Evolutionary conservation across 1,140 invertebrate genomes (phyloP).

Genomic region (Psix sp.): DNA sequence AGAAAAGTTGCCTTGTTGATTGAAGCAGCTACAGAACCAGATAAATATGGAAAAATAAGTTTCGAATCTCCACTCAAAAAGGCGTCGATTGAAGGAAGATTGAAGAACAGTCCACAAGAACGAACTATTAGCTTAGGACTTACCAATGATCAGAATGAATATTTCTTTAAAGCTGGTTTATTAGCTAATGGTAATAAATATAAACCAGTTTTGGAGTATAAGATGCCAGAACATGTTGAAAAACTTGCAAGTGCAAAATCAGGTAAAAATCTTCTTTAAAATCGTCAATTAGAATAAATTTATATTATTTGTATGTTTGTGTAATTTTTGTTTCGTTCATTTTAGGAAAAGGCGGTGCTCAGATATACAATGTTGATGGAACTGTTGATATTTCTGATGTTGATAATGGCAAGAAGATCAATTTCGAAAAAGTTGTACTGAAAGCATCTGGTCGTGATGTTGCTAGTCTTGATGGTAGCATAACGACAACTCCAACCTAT

Average conservation of each 20-base stretch:
- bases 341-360: slow-evolving; percentile 58
- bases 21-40: slow-evolving; percentile 75
- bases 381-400: slow-evolving; percentile 76
- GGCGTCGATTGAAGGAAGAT: slow-evolving; percentile 75
- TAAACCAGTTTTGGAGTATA: slow-evolving; percentile 83
- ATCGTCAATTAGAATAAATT: too few relatives aligned
- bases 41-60: slow-evolving; percentile 77
- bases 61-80: slow-evolving; percentile 81
- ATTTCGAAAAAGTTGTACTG: slow-evolving; percentile 79
- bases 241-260: slow-evolving; percentile 62
- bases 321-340: slow-evolving; percentile 1
- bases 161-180: slow-evolving; percentile 81
- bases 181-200: slow-evolving; percentile 80
- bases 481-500: slow-evolving; percentile 69
- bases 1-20: slow-evolving; percentile 79
- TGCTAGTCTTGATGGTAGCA: slow-evolving; percentile 77
- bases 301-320: slow-evolving; percentile 7
- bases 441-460: slow-evolving; percentile 71
- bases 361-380: slow-evolving; percentile 78
- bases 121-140: slow-evolving; percentile 76
- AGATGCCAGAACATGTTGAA: slow-evolving; percentile 77
- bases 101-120: slow-evolving; percentile 79
- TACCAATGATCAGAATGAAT: slow-evolving; percentile 80
- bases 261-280: too few relatives aligned
- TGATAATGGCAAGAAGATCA: slow-evolving; percentile 77